These are phyloP conservation scores for Heliconius aoede DNA, from an alignment of 2,888 invertebrate genomes.

Conservation along the genomic window DNA sequence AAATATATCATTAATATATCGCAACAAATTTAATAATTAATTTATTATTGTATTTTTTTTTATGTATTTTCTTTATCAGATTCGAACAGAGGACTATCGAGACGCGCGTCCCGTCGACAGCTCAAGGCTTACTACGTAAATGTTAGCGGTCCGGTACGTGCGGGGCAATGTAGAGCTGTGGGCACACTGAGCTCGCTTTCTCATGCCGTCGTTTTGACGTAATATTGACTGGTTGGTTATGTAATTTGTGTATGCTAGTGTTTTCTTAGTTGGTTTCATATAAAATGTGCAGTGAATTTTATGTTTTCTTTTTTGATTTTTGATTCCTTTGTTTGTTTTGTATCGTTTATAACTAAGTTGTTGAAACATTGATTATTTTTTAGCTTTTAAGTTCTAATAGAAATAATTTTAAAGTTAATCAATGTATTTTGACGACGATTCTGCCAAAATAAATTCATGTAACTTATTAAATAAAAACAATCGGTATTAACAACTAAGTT, in stretches of 20 bases:
- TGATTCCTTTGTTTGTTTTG: too few species aligned
- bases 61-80: neutral
- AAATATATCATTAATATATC: slow-evolving; percentile 39
- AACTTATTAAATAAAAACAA: too few species aligned
- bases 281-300: neutral
- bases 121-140: slow-evolving; percentile 81
- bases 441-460: too few species aligned
- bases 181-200: slow-evolving; percentile 60
- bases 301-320: too few species aligned
- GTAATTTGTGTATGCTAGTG: slow-evolving; percentile 19
- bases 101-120: slow-evolving; percentile 72
- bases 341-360: too few species aligned
- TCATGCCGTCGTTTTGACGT: slow-evolving; percentile 46
- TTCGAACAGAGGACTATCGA: slow-evolving; percentile 47
- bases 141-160: slow-evolving; percentile 80
- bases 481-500: too few species aligned
- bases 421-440: too few species aligned
- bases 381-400: too few species aligned
- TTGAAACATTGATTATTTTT: too few species aligned
- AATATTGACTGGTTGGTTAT: slow-evolving; percentile 40
- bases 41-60: slow-evolving; percentile 24
- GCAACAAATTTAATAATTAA: slow-evolving; percentile 50
- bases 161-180: slow-evolving; percentile 68
- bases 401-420: too few species aligned
- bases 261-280: neutral